A percentile compares a stretch with the other conserved stretches of the same genome.
Evolutionary conservation across 2,113 vertebrate species (phyloP).

Genomic region (Pedetes capensis): DNA sequence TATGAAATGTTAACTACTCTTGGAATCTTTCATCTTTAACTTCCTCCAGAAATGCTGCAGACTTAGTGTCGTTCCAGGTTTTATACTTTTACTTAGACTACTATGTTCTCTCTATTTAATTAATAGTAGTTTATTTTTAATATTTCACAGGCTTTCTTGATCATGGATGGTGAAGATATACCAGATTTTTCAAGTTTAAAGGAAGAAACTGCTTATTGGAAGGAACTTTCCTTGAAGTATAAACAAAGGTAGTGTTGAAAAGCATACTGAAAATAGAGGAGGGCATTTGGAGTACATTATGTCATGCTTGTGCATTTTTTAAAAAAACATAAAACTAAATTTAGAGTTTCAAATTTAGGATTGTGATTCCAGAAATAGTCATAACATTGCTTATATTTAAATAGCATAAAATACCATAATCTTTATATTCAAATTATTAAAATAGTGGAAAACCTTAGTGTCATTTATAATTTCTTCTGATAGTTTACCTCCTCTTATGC

Average conservation of each 20-base stretch:
- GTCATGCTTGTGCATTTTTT: neutral
- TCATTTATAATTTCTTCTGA: conserved; percentile 6
- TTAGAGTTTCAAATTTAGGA: conserved; percentile 34
- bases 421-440: conserved; percentile 20
- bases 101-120: neutral
- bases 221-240: conserved; percentile 93
- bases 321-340: conserved; percentile 25
- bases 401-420: neutral
- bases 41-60: neutral
- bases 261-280: neutral
- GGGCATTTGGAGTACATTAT: neutral
- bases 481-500: neutral
- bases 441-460: neutral
- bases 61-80: neutral
- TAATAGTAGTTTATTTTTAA: conserved; percentile 41
- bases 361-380: conserved; percentile 32
- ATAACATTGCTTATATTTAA: conserved; percentile 34
- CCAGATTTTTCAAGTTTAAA: conserved; percentile 95
- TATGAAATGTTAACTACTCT: neutral
- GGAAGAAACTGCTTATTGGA: conserved; percentile 98
- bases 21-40: conserved; percentile 4
- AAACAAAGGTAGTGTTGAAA: conserved; percentile 91
- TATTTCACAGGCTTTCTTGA: conserved; percentile 86
- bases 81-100: conserved; percentile 28
- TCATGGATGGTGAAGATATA: conserved; percentile 98